Conservation (phyloP, 2,113 vertebrate species). For the Dipodomys merriami region DNA sequence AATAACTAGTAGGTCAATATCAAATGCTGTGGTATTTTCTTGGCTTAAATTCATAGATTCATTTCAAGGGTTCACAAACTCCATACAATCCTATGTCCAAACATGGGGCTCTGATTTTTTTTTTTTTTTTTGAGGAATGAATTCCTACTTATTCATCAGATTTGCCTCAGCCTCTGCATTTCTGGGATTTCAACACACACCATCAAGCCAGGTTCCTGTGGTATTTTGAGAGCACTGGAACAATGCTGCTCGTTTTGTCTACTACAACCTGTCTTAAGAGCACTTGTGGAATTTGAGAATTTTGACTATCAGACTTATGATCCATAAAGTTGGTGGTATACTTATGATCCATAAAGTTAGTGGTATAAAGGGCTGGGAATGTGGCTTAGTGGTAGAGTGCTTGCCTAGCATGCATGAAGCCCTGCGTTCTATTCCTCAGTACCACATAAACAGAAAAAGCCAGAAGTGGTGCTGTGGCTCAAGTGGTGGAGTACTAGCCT, state of each 20-base stretch:
- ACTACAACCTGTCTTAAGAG: not conserved
- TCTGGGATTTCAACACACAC: too few relatives aligned
- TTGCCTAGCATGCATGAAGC: too few relatives aligned
- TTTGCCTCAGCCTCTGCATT: not conserved
- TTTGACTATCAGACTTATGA: not conserved
- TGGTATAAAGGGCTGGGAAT: not conserved
- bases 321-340: not conserved
- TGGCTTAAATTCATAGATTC: not conserved
- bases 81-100: not conserved
- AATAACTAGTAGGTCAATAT: not conserved
- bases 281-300: not conserved
- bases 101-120: too few relatives aligned
- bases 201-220: not conserved
- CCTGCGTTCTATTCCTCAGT: too few relatives aligned
- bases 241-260: not conserved
- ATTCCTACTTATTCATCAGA: not conserved
- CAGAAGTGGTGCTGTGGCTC: too few relatives aligned
- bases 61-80: not conserved
- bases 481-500: too few relatives aligned
- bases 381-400: too few relatives aligned
- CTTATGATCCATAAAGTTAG: too few relatives aligned
- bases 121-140: not conserved
- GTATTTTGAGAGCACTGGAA: conserved; percentile 1
- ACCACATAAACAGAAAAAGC: too few relatives aligned
- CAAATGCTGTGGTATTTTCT: not conserved